phyloP scores from a whole-genome alignment of 2,888 invertebrate species.

The Antheraea yamamai region DNA sequence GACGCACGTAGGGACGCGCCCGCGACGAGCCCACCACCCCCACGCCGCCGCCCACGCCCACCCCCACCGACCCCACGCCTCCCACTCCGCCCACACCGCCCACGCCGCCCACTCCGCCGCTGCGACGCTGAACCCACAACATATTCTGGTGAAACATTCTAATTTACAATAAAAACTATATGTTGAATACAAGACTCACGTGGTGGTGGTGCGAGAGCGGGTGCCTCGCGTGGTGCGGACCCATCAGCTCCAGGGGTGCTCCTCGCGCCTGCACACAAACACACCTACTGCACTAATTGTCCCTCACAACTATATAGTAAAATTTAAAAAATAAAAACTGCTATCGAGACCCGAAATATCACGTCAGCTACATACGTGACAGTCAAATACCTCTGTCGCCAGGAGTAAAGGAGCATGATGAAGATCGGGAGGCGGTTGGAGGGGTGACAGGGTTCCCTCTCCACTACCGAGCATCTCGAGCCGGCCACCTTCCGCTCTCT shows the following conservation, averaged over 20 bases:
- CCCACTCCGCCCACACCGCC: slow-evolving; percentile 42
- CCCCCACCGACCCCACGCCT: slow-evolving; percentile 38
- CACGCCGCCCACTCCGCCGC: slow-evolving; percentile 41
- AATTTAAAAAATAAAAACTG: not conserved
- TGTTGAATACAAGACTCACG: slow-evolving; percentile 44
- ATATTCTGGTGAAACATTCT: not conserved
- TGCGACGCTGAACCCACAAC: slow-evolving; percentile 46
- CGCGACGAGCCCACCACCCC: slow-evolving; percentile 51
- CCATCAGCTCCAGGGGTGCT: slow-evolving; percentile 65
- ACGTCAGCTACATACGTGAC: not conserved
- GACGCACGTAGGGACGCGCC: slow-evolving; percentile 76
- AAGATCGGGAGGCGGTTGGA: slow-evolving; percentile 59
- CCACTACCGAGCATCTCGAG: slow-evolving; percentile 58
- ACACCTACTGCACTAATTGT: not conserved
- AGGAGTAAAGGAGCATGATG: slow-evolving; percentile 68
- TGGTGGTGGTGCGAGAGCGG: slow-evolving; percentile 65
- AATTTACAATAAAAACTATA: no score
- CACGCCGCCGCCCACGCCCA: slow-evolving; percentile 47
- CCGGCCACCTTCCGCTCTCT: slow-evolving; percentile 66
- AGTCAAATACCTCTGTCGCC: slow-evolving; percentile 57
- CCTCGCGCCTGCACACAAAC: slow-evolving; percentile 57
- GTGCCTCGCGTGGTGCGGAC: slow-evolving; percentile 67
- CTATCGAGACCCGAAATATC: not conserved
- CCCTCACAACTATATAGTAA: not conserved
- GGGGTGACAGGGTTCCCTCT: slow-evolving; percentile 60